These are phyloP conservation scores for Ictidomys tridecemlineatus DNA, from an alignment of 2,113 vertebrate genomes.

Conservation along the genomic window DNA sequence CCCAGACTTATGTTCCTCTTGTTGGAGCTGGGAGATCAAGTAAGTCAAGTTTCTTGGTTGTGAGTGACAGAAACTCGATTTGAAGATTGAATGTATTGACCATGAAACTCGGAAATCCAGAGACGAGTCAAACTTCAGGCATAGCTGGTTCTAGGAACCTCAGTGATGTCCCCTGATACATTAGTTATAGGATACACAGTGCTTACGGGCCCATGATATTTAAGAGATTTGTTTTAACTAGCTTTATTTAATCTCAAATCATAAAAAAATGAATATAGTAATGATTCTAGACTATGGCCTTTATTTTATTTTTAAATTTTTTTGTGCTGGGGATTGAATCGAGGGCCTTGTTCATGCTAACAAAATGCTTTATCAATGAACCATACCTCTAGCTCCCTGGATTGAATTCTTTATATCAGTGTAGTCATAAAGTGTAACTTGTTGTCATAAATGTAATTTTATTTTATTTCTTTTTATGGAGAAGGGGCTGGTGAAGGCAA, in stretches of 20 bases:
- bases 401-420: not conserved
- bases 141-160: not conserved
- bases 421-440: not conserved
- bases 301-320: not conserved
- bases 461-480: not conserved
- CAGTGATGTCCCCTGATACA: not conserved
- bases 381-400: not conserved
- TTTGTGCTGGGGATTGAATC: not conserved
- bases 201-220: not conserved
- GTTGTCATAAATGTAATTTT: not conserved
- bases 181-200: not conserved
- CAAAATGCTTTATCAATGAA: not conserved
- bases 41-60: not conserved
- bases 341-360: not conserved
- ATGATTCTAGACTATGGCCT: not conserved
- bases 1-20: not conserved
- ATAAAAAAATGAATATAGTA: not conserved
- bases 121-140: not conserved
- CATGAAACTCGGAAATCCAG: not conserved
- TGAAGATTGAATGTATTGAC: not conserved
- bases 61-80: not conserved
- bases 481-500: not conserved
- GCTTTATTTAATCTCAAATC: constrained; percentile 40
- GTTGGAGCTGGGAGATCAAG: not conserved
- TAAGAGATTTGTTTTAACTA: constrained; percentile 4